Evolutionary conservation across 1,140 invertebrate species (phyloP).

Genomic region (Camponotus floridanus): DNA sequence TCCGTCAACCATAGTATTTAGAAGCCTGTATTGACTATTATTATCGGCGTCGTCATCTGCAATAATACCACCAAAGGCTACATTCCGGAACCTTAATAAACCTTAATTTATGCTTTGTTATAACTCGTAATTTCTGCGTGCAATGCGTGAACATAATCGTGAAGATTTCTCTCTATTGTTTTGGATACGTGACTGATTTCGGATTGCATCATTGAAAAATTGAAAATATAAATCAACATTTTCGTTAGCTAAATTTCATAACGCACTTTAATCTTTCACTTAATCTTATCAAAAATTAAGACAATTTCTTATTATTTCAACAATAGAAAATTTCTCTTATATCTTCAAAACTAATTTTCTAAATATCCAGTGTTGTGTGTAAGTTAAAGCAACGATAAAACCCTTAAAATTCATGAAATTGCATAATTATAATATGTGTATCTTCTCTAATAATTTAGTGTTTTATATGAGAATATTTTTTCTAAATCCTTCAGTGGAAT

Average conservation of each 20-base stretch:
- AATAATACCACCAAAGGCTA: conserved; percentile 24
- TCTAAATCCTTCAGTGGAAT: background rate
- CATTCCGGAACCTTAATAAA: conserved; percentile 27
- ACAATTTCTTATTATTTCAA: background rate
- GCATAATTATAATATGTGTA: background rate
- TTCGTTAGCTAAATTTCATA: background rate
- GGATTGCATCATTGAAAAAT: background rate
- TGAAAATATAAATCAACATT: conserved; percentile 6
- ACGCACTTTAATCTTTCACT: background rate
- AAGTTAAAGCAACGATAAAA: background rate
- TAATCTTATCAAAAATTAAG: background rate
- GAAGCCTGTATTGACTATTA: conserved; percentile 2
- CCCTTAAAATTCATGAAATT: background rate
- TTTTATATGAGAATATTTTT: too few species aligned
- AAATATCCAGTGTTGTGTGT: background rate
- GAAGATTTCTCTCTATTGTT: background rate
- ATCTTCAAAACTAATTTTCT: background rate
- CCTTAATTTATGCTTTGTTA: conserved; percentile 38
- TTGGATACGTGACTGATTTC: background rate
- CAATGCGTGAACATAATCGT: conserved; percentile 18
- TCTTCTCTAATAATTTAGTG: background rate
- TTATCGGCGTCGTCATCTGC: conserved; percentile 15
- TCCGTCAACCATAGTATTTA: conserved; percentile 8
- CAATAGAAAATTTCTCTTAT: background rate
- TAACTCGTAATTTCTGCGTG: conserved; percentile 42